These are phyloP conservation scores for Strigops habroptila DNA, from an alignment of 2,113 vertebrate genomes.

Conservation along the genomic window DNA sequence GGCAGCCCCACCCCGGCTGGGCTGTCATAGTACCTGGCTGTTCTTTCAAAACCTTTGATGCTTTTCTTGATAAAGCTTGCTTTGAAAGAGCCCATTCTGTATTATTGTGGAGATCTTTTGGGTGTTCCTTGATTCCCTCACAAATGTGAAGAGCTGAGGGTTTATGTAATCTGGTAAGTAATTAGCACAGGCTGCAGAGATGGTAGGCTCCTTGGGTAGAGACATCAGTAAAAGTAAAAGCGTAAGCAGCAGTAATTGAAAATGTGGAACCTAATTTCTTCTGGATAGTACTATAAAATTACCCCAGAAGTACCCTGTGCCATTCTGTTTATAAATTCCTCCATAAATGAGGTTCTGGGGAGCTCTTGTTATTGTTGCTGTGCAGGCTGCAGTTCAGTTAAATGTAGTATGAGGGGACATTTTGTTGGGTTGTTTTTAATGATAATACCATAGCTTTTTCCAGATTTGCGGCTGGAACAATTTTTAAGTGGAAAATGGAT, in stretches of 20 bases:
- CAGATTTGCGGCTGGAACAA: not conserved
- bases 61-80: not conserved
- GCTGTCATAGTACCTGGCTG: not conserved
- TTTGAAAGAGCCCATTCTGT: not conserved
- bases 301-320: not conserved
- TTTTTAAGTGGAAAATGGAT: conserved; percentile 35
- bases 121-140: not conserved
- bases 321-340: not conserved
- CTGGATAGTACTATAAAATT: not conserved
- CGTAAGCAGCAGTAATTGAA: not conserved
- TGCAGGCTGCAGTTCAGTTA: not conserved
- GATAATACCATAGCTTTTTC: not conserved
- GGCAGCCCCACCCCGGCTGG: not conserved
- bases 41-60: not conserved
- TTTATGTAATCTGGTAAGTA: not conserved
- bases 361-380: not conserved
- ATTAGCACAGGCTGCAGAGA: not conserved
- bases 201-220: not conserved
- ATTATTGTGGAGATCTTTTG: not conserved
- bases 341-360: not conserved
- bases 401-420: not conserved
- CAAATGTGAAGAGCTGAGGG: not conserved
- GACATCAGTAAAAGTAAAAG: not conserved
- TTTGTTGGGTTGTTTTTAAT: not conserved
- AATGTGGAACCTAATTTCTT: not conserved